Evolutionary conservation across 2,888 invertebrate species (phyloP).

Genomic region (Vannuccia rotundouncinata): DNA sequence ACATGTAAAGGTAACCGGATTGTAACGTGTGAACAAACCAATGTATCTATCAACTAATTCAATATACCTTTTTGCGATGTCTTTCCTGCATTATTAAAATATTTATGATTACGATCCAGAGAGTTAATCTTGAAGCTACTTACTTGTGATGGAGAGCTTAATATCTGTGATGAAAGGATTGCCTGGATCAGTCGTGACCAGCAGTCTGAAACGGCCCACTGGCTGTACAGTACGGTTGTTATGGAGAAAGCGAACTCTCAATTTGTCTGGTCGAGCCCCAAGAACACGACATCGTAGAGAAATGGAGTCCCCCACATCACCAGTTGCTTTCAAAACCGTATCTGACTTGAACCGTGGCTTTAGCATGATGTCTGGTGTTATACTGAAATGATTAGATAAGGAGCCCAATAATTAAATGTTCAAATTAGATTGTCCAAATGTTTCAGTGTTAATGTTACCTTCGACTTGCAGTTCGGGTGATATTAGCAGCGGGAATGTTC

Average conservation of each 20-base stretch:
- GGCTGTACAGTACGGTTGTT: not conserved
- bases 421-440: not conserved
- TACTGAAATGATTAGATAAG: too few relatives aligned
- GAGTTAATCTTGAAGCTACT: too few relatives aligned
- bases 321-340: not conserved
- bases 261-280: not conserved
- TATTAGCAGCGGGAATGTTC: not conserved
- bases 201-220: not conserved
- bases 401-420: not conserved
- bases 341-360: slow-evolving; percentile 27
- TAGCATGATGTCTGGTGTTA: slow-evolving; percentile 23
- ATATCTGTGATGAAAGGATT: not conserved
- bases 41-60: too few relatives aligned
- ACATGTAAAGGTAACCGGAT: too few relatives aligned
- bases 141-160: not conserved
- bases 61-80: too few relatives aligned
- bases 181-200: not conserved
- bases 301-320: not conserved
- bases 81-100: too few relatives aligned
- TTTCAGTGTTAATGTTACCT: not conserved
- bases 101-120: too few relatives aligned
- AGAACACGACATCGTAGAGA: not conserved
- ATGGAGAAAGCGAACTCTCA: not conserved
- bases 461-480: not conserved
- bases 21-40: too few relatives aligned